These are phyloP conservation scores for Artibeus jamaicensis DNA, from an alignment of 2,797 vertebrate species.

Conservation along the genomic window DNA sequence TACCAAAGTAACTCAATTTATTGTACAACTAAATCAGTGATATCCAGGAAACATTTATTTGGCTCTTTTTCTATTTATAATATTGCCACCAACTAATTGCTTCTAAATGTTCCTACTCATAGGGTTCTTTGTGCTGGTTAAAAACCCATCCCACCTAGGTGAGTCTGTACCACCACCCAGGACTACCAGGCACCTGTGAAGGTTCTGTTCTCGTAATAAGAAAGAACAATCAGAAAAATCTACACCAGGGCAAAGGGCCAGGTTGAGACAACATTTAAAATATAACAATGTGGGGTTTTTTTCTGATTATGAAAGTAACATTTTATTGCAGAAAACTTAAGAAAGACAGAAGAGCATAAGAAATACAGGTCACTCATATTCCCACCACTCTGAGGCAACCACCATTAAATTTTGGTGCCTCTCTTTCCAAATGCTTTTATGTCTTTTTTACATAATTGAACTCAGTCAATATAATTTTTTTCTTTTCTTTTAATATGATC, in stretches of 20 bases:
- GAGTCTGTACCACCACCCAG: background rate
- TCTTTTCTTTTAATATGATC: background rate
- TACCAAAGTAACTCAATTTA: slow-evolving; percentile 72
- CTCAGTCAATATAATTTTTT: background rate
- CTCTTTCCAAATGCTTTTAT: slow-evolving; percentile 17
- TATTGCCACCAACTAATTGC: slow-evolving; percentile 72
- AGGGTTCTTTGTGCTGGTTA: slow-evolving; percentile 59
- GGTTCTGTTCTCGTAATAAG: slow-evolving; percentile 49
- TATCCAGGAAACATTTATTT: slow-evolving; percentile 81
- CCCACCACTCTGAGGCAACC: background rate
- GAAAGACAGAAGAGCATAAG: slow-evolving; percentile 37
- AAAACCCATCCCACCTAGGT: slow-evolving; percentile 51
- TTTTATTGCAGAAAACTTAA: slow-evolving; percentile 48
- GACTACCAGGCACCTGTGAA: slow-evolving; percentile 44
- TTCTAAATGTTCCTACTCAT: slow-evolving; percentile 67
- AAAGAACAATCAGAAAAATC: slow-evolving; percentile 55
- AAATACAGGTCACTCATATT: background rate
- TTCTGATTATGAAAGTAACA: slow-evolving; percentile 31
- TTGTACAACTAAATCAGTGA: slow-evolving; percentile 77
- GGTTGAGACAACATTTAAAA: slow-evolving; percentile 47
- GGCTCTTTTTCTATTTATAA: slow-evolving; percentile 77
- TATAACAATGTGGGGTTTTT: slow-evolving; percentile 14
- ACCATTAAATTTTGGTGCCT: background rate
- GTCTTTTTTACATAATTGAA: slow-evolving; percentile 7
- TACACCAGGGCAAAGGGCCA: slow-evolving; percentile 31